These are phyloP conservation scores for Phoxinus phoxinus DNA, from an alignment of 2,113 vertebrate genomes.

Conservation along the genomic window DNA sequence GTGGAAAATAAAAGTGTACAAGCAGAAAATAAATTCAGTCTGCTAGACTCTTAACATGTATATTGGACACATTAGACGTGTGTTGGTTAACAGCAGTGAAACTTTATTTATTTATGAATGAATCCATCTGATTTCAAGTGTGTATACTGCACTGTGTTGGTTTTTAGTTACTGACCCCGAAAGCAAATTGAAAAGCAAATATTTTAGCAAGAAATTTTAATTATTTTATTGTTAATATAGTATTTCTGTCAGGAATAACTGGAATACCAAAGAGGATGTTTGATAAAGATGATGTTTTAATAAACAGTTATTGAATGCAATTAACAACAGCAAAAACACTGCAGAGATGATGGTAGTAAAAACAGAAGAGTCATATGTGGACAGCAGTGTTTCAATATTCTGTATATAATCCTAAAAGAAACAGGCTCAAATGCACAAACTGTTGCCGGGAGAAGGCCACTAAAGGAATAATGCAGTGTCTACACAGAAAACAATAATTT, in stretches of 20 bases:
- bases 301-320: background rate
- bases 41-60: background rate
- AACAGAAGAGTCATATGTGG: too few relatives aligned
- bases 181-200: background rate
- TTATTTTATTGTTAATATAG: too few relatives aligned
- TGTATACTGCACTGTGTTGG: background rate
- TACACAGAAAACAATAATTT: too few relatives aligned
- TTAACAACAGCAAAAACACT: background rate
- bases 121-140: background rate
- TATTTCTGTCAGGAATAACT: too few relatives aligned
- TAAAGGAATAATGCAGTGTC: too few relatives aligned
- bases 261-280: too few relatives aligned
- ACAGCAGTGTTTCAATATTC: background rate
- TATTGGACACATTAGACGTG: background rate
- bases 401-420: too few relatives aligned
- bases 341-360: too few relatives aligned
- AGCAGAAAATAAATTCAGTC: background rate
- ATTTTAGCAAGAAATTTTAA: background rate
- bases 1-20: background rate
- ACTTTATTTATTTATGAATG: background rate
- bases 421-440: too few relatives aligned
- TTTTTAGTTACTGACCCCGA: background rate
- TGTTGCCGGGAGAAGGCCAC: too few relatives aligned
- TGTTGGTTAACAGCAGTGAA: too few relatives aligned
- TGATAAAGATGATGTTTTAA: too few relatives aligned